These are phyloP conservation scores for Ruditapes philippinarum DNA, from an alignment of 1,140 invertebrate species.

Conservation along the genomic window DNA sequence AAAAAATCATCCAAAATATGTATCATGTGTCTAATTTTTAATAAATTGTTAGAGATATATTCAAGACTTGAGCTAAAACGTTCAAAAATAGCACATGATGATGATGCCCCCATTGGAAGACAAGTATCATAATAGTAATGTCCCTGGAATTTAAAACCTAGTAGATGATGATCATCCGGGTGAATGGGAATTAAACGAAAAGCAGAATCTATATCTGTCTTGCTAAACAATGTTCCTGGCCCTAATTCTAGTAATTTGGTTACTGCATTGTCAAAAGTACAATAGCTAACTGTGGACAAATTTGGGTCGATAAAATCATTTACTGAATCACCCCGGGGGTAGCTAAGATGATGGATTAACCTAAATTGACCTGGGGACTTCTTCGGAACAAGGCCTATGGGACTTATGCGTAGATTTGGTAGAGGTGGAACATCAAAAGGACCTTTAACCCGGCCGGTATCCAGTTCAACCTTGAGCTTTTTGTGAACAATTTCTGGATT, in stretches of 20 bases:
- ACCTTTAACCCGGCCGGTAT: neutral
- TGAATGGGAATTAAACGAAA: constrained; percentile 35
- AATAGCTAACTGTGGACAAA: neutral
- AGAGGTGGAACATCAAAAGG: neutral
- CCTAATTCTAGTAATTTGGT: constrained; percentile 30
- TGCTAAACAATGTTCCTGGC: neutral
- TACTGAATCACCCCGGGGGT: constrained; percentile 20
- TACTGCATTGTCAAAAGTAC: constrained; percentile 44
- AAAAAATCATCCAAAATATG: constrained; percentile 67
- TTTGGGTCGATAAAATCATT: constrained; percentile 32
- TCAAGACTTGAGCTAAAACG: constrained; percentile 56
- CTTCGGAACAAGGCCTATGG: constrained; percentile 57
- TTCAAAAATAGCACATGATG: constrained; percentile 48
- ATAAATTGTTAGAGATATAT: neutral
- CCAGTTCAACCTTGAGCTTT: constrained; percentile 42
- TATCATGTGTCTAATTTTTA: neutral
- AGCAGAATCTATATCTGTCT: constrained; percentile 45
- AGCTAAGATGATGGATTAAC: constrained; percentile 54
- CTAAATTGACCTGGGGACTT: constrained; percentile 48
- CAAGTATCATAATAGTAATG: constrained; percentile 24
- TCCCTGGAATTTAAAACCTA: constrained; percentile 14
- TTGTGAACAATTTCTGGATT: neutral
- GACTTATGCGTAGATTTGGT: neutral
- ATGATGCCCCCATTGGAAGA: neutral
- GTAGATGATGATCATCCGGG: neutral